Evolutionary conservation across 2,888 invertebrate genomes (phyloP), one percentile per base, ranked within the genome.

Genomic region (Antheraea yamamai): DNA sequence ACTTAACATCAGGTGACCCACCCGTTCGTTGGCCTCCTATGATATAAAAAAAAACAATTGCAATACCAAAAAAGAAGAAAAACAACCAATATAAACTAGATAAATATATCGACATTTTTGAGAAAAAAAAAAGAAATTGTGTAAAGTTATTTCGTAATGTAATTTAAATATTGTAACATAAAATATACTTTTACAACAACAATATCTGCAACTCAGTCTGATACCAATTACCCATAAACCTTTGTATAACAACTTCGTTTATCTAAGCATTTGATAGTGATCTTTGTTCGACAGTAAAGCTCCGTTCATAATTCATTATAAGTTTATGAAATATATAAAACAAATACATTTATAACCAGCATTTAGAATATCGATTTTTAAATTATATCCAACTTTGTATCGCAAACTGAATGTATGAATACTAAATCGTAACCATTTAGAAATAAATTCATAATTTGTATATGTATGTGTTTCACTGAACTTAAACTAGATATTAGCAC

Each of bases 401-500:
- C 64, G 4, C 64, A 66, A 30, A 30, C 64, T 2, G 16, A 66
- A 66, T 66, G 30, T 66, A 16, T 16, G 6, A 66, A 66, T 66
- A 66, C 30, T 2, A 66, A 16, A 66, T 30, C 26, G 30, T 30
- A 66, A 66, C 16, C 6, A 30, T 66, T 66, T 66, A 70, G 55
- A 77, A 76, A 74, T 58, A 74, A 39, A 47, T 20, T 23, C 58
- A 71, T 70, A 71, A 61, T 72, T 72, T 61, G 26, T n/a, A 71
- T 71, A 18, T 74, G 68, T 26, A 26, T 26, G 26, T 61, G 39
- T 61, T 61, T 72, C 18, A 35, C 30, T 52, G 26, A 72, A 47
- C 20, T 26, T 47, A 74, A 70, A 68, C 35, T 72, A 30, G n/a
- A 39, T 64, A 35, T n/a, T 66, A 76, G 77, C 76, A 75, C 58